Percentiles rank a stretch among this genome's conserved stretches.
phyloP scores from a whole-genome alignment of 2,888 invertebrate species.

The Leptopilina syphax region DNA sequence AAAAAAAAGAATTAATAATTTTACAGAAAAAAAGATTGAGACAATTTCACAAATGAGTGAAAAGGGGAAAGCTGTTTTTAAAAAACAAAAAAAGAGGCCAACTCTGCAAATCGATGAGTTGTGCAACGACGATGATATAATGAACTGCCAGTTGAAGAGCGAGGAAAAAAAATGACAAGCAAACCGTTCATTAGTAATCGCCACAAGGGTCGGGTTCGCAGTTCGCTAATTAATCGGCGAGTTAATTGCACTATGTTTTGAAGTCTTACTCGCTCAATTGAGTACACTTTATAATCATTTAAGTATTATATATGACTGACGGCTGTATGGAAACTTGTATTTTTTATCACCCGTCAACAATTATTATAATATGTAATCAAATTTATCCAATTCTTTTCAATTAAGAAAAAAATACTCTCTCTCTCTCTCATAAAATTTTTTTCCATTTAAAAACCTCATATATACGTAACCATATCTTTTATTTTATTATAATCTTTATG shows the following conservation, averaged over 20 bases:
- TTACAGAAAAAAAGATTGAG: background rate
- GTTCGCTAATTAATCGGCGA: conserved; percentile 29
- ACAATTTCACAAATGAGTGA: background rate
- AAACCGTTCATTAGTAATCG: conserved; percentile 30
- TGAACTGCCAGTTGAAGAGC: background rate
- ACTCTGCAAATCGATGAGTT: conserved; percentile 16
- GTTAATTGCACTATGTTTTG: conserved; percentile 28
- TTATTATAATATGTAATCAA: background rate
- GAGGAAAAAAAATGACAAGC: background rate
- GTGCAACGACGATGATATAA: conserved; percentile 22
- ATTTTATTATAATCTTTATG: too few relatives aligned
- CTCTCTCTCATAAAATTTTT: too few relatives aligned
- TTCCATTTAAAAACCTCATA: too few relatives aligned
- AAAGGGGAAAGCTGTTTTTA: conserved; percentile 7
- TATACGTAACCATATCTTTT: too few relatives aligned
- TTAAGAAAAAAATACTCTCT: background rate
- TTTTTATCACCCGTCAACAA: background rate
- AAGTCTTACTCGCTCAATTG: conserved; percentile 25
- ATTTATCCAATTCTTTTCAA: background rate
- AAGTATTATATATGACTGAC: background rate
- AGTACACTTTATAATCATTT: conserved; percentile 12
- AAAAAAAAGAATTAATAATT: background rate
- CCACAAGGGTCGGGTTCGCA: conserved; percentile 18
- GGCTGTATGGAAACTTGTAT: background rate
- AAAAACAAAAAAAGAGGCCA: background rate